Evolutionary conservation across 2,888 invertebrate species (phyloP), one percentile per base, ranked within the genome.

Genomic region (Timema podura): DNA sequence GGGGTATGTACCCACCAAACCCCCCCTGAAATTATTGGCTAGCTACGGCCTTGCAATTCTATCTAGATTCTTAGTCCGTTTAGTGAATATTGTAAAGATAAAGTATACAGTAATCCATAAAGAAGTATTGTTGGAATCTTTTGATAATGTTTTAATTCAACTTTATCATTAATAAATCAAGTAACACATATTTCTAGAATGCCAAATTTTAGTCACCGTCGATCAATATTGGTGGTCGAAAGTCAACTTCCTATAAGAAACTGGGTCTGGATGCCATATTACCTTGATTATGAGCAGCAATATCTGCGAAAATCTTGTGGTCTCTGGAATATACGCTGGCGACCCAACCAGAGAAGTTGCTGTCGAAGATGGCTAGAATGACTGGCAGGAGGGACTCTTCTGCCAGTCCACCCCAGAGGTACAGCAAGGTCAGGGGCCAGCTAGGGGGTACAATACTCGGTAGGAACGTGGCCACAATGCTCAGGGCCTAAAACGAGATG

Each of bases 381-480:
- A 86, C 80, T 0, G 87, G 87, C 45, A 87, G 81, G 8, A 87
- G 79, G 6, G 85, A 80, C 68, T 86, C 87, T 76, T 87, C 86
- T 8, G 85, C 79, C 54, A 87, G 76, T 1, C 86, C 85, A 66
- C 86, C 76, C 85, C 87, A 87, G 44, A 86, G 79, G 46, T 85
- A 83, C 16, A 85, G 79, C 68, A 84, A 85, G 59, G 86, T 83
- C 15, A 81, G 76, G 0, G 85, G 84, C 73, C 84, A 83, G n/a
- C 59, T 48, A 11, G 83, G 82, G 15, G 79, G 77, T 54, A 86
- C 79, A 64, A 85, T 76, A 70, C 79, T 78, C 5, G 85, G 85
- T 73, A 83, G 82, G 72, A 86, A 81, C 68, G 85, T 85, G 30
- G 86, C 79, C 67, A 79, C 68, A 11, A 76, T 72, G 47, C 76